Evolutionary conservation across 2,797 vertebrate genomes (phyloP).

Genomic region (Xenentodon cancila): DNA sequence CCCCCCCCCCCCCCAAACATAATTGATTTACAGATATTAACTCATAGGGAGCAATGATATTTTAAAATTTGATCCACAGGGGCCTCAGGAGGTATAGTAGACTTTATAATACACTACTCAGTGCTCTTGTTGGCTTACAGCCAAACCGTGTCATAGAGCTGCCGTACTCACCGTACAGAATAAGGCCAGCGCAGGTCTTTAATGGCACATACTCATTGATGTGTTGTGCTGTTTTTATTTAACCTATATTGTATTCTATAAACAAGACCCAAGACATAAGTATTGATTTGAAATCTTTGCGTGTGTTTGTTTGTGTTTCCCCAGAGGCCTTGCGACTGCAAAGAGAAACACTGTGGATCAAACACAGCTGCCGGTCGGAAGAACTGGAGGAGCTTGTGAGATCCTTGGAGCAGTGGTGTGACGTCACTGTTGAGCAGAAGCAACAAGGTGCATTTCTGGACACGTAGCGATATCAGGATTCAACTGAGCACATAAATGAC

Average conservation of each 20-base stretch:
- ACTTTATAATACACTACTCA: neutral
- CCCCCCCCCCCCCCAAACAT: no score
- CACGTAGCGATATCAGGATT: neutral
- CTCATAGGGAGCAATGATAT: neutral
- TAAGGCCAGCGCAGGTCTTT: neutral
- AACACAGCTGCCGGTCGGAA: constrained; percentile 76
- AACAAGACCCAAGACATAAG: constrained; percentile 6
- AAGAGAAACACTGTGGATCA: constrained; percentile 73
- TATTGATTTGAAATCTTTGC: neutral
- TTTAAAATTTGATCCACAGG: constrained; percentile 4
- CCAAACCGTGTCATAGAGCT: constrained; percentile 3
- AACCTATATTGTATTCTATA: neutral
- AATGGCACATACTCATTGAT: neutral
- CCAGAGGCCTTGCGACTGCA: constrained; percentile 88
- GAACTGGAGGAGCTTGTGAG: constrained; percentile 84
- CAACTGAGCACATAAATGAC: neutral
- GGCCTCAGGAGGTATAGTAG: neutral
- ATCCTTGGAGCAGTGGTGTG: constrained; percentile 79
- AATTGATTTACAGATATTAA: no score
- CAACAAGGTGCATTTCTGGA: constrained; percentile 41
- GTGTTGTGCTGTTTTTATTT: neutral
- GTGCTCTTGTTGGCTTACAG: neutral
- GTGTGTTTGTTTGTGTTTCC: constrained; percentile 37
- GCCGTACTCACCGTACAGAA: neutral
- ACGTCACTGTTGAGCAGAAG: constrained; percentile 72